A percentile compares a stretch with the other conserved stretches of the same genome.
Evolutionary conservation across 2,888 invertebrate genomes (phyloP).

Genomic region (Chelonus formosanus): DNA sequence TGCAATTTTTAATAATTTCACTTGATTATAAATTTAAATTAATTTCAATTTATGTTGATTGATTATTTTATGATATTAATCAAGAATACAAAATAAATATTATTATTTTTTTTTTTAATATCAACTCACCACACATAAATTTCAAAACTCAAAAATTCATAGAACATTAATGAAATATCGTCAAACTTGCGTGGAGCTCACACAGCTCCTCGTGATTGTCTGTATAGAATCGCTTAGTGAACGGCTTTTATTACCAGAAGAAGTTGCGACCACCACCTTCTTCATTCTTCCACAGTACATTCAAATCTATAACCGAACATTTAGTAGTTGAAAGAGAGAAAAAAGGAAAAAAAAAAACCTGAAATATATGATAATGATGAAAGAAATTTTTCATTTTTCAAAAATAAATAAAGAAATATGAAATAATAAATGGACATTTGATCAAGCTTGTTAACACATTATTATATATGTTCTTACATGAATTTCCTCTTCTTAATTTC

Average conservation of each 20-base stretch:
- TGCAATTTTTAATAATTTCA: no score
- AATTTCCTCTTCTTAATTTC: no score
- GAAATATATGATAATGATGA: no score
- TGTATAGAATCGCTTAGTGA: conserved; percentile 62
- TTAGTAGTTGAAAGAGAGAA: no score
- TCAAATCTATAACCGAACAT: conserved; percentile 9
- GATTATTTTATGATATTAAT: no score
- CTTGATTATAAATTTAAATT: no score
- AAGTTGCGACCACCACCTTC: conserved; percentile 57
- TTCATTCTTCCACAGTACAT: conserved; percentile 55
- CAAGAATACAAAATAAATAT: no score
- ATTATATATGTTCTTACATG: background rate
- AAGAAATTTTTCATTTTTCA: no score
- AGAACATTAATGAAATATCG: conserved; percentile 19
- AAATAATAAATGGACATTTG: background rate
- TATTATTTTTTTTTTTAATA: background rate
- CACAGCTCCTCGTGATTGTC: conserved; percentile 63
- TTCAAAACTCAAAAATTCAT: conserved; percentile 38
- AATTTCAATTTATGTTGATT: no score
- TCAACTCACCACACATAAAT: conserved; percentile 55
- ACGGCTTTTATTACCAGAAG: conserved; percentile 66
- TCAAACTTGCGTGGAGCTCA: conserved; percentile 51
- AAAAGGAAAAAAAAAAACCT: no score
- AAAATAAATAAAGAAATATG: no score
- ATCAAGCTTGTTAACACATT: no score